Evolutionary conservation across 2,113 vertebrate genomes (phyloP), one percentile per base, ranked within the genome.

Genomic region (Narcine bancroftii): DNA sequence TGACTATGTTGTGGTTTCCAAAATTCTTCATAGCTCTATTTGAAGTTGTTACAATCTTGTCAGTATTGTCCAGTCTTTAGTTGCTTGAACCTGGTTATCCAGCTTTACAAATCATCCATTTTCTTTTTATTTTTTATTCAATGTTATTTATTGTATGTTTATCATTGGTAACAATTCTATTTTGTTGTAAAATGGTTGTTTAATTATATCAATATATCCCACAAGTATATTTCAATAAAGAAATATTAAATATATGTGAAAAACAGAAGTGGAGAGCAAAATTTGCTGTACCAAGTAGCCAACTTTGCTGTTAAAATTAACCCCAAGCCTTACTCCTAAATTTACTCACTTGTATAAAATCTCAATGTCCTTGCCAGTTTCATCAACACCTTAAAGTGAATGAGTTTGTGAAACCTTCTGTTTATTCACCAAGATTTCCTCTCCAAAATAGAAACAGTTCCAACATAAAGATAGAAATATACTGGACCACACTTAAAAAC

Each of bases 151-250:
- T 75, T 39, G 36, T 36, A 39, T 75, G n/a, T 75, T n/a, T 75
- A 39, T 75, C 39, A 10, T 75, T 75, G 72, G 72, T n/a, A 17
- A 39, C n/a, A 39, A 75, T 75, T 75, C 36, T 75, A n/a, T 75
- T 39, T 75, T 39, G n/a, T 75, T 75, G 72, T 75, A 75, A 75
- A 39, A 75, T 75, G 72, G 72, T 75, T 75, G 72, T 75, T 75
- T 75, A 75, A 75, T 75, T 39, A 39, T 39, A 75, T 39, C 72
- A 75, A 75, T 39, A 75, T 75, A 75, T 75, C 72, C 72, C 72
- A 39, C n/a, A 39, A 75, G 10, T 39, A 75, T 75, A 75, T 75
- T 75, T 75, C 72, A 75, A 75, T 75, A 75, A 75, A 75, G 72
- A 39, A 75, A 39, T 75, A 39, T 75, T 75, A 39, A 39, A 39